phyloP scores from a whole-genome alignment of 2,797 vertebrate species.

The Poeciliopsis presidionis region DNA sequence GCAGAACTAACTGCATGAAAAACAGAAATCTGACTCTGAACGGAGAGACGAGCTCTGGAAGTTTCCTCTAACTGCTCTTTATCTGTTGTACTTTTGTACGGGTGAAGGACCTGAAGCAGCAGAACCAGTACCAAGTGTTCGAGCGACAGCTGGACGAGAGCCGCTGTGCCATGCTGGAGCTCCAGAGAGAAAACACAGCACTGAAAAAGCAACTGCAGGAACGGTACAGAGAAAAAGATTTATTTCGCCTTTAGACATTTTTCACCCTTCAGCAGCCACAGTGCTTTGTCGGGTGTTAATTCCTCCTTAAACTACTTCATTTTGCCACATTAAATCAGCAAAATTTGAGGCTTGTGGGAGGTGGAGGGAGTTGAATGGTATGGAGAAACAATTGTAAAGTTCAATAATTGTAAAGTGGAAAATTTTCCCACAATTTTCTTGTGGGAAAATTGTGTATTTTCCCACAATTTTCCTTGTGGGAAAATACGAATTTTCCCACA shows the following conservation, averaged over 20 bases:
- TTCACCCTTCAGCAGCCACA: background rate
- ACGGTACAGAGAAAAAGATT: constrained; percentile 35
- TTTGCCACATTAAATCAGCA: background rate
- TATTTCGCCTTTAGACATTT: background rate
- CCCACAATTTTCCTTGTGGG: no score
- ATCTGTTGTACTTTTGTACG: constrained; percentile 20
- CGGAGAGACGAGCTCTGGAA: background rate
- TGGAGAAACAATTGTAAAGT: background rate
- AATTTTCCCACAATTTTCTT: no score
- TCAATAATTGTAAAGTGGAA: no score
- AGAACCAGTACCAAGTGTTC: constrained; percentile 84
- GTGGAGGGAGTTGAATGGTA: background rate
- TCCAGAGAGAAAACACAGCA: constrained; percentile 85
- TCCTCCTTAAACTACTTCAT: background rate
- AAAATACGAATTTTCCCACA: no score
- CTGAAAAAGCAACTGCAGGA: constrained; percentile 83
- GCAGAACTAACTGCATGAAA: constrained; percentile 9
- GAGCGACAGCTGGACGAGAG: constrained; percentile 83
- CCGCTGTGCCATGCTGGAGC: constrained; percentile 79
- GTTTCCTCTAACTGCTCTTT: background rate
- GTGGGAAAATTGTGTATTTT: no score
- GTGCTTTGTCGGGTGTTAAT: background rate
- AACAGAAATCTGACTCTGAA: constrained; percentile 1
- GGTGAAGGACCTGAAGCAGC: constrained; percentile 81
- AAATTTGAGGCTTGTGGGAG: background rate